Evolutionary conservation across 2,113 vertebrate species (phyloP).

Genomic region (Cardinalis cardinalis): DNA sequence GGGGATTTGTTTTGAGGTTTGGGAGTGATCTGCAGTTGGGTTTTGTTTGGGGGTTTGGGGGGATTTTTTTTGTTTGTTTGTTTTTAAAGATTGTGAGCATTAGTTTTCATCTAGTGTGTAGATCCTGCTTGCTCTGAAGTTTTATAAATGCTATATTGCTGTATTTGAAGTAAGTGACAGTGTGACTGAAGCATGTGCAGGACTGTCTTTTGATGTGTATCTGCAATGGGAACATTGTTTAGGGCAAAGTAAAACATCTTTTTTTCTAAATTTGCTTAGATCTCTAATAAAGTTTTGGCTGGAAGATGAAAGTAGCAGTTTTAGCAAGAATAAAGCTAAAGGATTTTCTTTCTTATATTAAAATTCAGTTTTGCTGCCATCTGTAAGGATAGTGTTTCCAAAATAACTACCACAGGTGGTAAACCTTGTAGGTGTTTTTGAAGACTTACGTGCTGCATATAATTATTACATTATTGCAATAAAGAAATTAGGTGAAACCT

Average conservation of each 20-base stretch:
- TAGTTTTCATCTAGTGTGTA: background rate
- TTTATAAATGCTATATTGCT: background rate
- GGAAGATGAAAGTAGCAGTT: background rate
- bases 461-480: background rate
- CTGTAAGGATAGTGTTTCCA: background rate
- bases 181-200: background rate
- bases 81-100: background rate
- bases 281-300: background rate
- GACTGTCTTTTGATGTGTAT: background rate
- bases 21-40: background rate
- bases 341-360: background rate
- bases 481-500: background rate
- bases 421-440: background rate
- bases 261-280: background rate
- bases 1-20: background rate
- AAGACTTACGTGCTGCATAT: background rate
- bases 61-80: too few species aligned
- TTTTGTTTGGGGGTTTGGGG: background rate
- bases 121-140: background rate
- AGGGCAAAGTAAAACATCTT: background rate
- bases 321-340: background rate
- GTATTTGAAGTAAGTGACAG: background rate
- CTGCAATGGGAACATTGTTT: background rate
- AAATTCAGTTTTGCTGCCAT: background rate
- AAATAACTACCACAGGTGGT: background rate